Evolutionary conservation across 2,888 invertebrate genomes (phyloP), one percentile per base, ranked within the genome.

Genomic region (Trissolcus brochymenae): DNA sequence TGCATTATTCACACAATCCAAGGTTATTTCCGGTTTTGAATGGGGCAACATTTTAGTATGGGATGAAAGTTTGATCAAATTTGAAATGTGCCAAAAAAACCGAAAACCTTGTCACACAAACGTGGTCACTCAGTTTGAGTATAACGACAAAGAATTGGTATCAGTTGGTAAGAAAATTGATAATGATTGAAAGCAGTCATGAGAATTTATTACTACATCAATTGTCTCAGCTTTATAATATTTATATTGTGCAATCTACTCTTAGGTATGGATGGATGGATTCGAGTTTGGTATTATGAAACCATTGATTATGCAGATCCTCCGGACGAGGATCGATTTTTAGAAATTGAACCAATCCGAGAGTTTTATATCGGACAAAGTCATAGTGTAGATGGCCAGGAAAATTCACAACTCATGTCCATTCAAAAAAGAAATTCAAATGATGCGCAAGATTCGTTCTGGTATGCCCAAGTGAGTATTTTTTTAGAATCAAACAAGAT

Each of bases 31-130:
- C 0, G 96, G 97, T 0, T 94, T 94, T 82, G 94, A 94, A 83
- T 97, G 96, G 96, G 98, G 98, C 0, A 97, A 97, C 87, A 93
- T 98, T 85, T 90, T 98, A 49, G 91, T 98, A 0, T 98, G 98
- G 98, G 96, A 97, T 83, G 96, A 93, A 54, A 96, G 95, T 0
- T 90, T 96, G 0, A 97, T 98, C 11, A 96, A 96, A 88, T 90
- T 96, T 41, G 95, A 96, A 91, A 93, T 96, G 0, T 93, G 93
- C 7, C 91, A 94, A 74, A 93, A 93, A 79, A 92, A 93, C 56
- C 91, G 93, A 19, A 93, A 93, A 85, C 90, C 92, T 0, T 96
- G 97, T 84, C 98, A 98, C 84, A 88, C 90, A 3, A 94, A 92
- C 17, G 93, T 94, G 9, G 94, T 98, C 57, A 90, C 91, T n/a